Evolutionary conservation across 2,797 vertebrate species (phyloP).

Genomic region (Falco berigora): DNA sequence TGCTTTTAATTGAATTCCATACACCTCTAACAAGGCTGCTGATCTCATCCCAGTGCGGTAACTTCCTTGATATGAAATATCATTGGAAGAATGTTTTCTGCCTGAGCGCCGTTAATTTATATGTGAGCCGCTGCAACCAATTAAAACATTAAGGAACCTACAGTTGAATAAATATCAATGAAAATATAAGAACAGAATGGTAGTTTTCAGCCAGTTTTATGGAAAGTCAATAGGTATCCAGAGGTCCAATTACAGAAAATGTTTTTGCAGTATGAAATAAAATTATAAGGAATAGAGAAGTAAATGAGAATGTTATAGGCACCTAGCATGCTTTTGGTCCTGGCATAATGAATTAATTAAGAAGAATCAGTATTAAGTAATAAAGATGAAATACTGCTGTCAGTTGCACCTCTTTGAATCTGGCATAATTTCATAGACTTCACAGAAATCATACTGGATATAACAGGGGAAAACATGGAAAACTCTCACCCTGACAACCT

Average conservation of each 20-base stretch:
- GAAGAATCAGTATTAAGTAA: background rate
- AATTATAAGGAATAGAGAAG: slow-evolving; percentile 14
- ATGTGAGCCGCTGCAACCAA: slow-evolving; percentile 9
- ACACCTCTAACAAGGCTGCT: background rate
- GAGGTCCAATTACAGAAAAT: slow-evolving; percentile 53
- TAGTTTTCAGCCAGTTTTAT: slow-evolving; percentile 18
- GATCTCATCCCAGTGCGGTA: background rate
- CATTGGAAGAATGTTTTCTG: background rate
- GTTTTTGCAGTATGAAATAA: slow-evolving; percentile 29
- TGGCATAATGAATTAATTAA: slow-evolving; percentile 29
- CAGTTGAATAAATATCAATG: slow-evolving; percentile 15
- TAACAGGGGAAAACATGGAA: background rate
- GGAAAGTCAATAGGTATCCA: slow-evolving; percentile 20
- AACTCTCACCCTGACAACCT: background rate
- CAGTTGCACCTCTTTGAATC: background rate
- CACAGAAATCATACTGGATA: slow-evolving; percentile 12
- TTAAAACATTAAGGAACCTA: slow-evolving; percentile 29
- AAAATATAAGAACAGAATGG: background rate
- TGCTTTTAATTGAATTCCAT: background rate
- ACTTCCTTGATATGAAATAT: background rate
- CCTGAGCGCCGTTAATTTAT: background rate
- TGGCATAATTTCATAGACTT: background rate
- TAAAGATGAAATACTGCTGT: slow-evolving; percentile 12
- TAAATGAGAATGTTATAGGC: slow-evolving; percentile 28
- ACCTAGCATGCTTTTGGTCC: slow-evolving; percentile 2